phyloP scores from a whole-genome alignment of 2,797 vertebrate species.

The Corythornis leucogaster region DNA sequence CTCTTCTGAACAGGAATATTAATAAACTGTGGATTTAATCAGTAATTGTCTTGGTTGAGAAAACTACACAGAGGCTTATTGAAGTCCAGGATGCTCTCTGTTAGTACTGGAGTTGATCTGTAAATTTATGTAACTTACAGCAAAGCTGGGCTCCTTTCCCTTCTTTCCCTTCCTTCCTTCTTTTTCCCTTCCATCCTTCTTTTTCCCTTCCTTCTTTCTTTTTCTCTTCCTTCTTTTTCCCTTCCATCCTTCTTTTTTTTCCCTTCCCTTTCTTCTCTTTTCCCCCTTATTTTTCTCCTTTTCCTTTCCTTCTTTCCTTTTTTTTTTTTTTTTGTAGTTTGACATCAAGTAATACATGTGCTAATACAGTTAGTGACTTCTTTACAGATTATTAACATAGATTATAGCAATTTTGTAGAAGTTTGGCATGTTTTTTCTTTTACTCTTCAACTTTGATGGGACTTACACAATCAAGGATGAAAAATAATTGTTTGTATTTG shows the following conservation, averaged over 20 bases:
- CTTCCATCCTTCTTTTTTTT: no score
- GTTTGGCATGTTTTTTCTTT: constrained; percentile 12
- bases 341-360: neutral
- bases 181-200: no score
- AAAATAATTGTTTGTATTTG: constrained; percentile 22
- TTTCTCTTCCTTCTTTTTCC: neutral
- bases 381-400: neutral
- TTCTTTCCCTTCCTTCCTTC: no score
- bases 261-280: no score
- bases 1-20: neutral
- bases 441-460: neutral
- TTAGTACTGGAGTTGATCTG: neutral
- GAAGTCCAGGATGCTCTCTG: neutral
- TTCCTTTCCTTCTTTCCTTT: no score
- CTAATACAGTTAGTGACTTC: neutral
- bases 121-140: neutral
- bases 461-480: neutral
- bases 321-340: neutral
- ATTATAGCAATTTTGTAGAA: neutral
- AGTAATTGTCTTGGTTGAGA: neutral
- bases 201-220: no score
- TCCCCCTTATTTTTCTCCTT: no score
- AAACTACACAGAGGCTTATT: neutral
- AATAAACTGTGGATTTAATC: neutral
- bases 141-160: neutral